A percentile compares a stretch with the other conserved stretches of the same genome.
These are phyloP conservation scores for Xerus inauris DNA, from an alignment of 2,113 vertebrate species.

Conservation along the genomic window DNA sequence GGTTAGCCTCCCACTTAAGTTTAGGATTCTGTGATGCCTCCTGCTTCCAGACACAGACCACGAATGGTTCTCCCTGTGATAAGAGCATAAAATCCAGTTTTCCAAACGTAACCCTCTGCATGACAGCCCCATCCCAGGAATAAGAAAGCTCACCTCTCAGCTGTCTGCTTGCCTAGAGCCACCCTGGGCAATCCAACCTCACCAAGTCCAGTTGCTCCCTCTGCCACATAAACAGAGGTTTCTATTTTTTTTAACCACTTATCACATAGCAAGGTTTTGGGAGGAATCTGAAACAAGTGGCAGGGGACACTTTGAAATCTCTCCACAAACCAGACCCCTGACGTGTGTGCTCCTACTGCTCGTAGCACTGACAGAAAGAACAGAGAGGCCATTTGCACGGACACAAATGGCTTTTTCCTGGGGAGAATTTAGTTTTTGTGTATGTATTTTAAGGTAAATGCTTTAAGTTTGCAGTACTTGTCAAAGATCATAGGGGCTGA, in stretches of 20 bases:
- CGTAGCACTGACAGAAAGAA: neutral
- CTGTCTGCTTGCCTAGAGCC: neutral
- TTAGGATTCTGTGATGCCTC: neutral
- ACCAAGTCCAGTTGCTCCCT: neutral
- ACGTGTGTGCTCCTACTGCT: neutral
- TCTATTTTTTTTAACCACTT: neutral
- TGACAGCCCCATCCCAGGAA: neutral
- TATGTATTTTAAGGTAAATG: conserved; percentile 23
- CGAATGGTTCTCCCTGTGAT: neutral
- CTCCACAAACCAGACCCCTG: neutral
- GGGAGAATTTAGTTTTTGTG: neutral
- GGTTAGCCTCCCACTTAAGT: neutral
- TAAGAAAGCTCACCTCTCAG: neutral
- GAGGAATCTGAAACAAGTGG: conserved; percentile 26
- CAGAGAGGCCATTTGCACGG: neutral
- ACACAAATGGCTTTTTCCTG: neutral
- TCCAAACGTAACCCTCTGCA: neutral
- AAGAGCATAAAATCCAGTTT: neutral
- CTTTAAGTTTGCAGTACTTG: neutral
- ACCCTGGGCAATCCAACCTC: neutral
- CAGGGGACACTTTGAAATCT: conserved; percentile 39
- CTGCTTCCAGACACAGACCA: neutral
- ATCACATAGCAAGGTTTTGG: neutral
- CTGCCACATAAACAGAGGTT: conserved; percentile 45
- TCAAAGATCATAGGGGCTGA: neutral